These are phyloP conservation scores for Amblyraja radiata DNA, from an alignment of 2,797 vertebrate genomes.

Conservation along the genomic window DNA sequence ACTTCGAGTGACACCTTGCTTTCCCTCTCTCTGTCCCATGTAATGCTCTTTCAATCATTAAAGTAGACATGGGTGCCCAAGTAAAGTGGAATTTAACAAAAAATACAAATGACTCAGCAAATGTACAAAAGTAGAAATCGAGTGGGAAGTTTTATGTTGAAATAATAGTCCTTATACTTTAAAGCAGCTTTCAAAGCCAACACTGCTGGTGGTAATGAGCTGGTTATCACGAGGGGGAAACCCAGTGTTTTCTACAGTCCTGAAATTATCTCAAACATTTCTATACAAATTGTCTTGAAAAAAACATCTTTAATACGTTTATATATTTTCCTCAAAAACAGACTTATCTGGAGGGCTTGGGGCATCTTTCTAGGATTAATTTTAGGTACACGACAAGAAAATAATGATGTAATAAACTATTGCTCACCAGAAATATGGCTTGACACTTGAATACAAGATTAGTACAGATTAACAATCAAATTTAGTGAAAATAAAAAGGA, in stretches of 20 bases:
- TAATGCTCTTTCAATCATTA: neutral
- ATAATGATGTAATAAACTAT: neutral
- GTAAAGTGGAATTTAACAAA: neutral
- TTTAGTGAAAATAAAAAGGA: neutral
- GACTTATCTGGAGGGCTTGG: neutral
- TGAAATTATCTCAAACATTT: neutral
- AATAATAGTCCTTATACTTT: neutral
- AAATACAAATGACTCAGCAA: neutral
- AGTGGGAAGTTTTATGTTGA: neutral
- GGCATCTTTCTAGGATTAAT: neutral
- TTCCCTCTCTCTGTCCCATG: no score
- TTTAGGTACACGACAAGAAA: neutral
- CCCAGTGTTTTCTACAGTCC: neutral
- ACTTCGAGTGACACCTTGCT: no score
- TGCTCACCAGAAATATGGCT: neutral
- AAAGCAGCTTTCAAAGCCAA: neutral
- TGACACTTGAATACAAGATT: neutral
- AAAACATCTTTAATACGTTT: neutral
- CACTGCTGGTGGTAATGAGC: neutral
- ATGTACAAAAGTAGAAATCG: neutral
- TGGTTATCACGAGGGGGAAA: neutral
- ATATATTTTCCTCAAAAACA: neutral
- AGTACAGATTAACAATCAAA: neutral
- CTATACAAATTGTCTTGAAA: neutral
- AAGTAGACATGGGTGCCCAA: neutral